Base-by-base conservation (phyloP, 1,140 invertebrate genomes). In the Drosophila auraria region DNA sequence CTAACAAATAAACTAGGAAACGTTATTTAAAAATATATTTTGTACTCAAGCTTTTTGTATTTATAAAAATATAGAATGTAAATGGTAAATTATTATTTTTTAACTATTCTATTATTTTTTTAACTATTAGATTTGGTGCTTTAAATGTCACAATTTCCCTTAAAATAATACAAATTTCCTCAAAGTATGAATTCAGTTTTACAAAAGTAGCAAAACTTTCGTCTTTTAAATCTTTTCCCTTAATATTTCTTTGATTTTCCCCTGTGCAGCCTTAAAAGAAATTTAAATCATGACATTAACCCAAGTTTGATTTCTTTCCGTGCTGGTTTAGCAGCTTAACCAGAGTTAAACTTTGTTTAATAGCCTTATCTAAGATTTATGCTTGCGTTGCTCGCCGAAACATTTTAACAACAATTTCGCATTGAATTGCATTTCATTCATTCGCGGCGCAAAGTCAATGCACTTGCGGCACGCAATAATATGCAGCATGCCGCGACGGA, bases 391-490 rank as follows among this genome's bases (percentile, higher is more conserved):
- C 27, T 69, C 15, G 38, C 14, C 15, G 38, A 61, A 51, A 58
- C 80, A 82, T 66, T 82, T 72, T 53, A 59, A 61, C 53, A 58
- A 23, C 61, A 30, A 56, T 62, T 68, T 63, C 74, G 57, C 49
- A 64, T 60, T 38, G 66, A 58, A 58, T 64, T 72, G 40, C 68
- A 59, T 80, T 80, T 53, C 38, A 76, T 80, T 53, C 38, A 76
- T 59, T 71, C 15, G 61, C 65, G 25, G 25, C 30, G n/a, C 17
- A 20, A 49, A 87, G 82, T 86, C 82, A 82, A 51, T 86, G 82
- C 61, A 87, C 83, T 45, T 44, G 11, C n/a, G 12, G 69, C 82
- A 86, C 83, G 82, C 82, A 63, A 86, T 62, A 47, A 65, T 71
- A 71, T 80, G 72, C 71, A 73, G 54, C 68, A 69, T 73, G 68